Evolutionary conservation across 1,140 invertebrate genomes (phyloP), one percentile per base, ranked within the genome.

Genomic region (Musca domestica): DNA sequence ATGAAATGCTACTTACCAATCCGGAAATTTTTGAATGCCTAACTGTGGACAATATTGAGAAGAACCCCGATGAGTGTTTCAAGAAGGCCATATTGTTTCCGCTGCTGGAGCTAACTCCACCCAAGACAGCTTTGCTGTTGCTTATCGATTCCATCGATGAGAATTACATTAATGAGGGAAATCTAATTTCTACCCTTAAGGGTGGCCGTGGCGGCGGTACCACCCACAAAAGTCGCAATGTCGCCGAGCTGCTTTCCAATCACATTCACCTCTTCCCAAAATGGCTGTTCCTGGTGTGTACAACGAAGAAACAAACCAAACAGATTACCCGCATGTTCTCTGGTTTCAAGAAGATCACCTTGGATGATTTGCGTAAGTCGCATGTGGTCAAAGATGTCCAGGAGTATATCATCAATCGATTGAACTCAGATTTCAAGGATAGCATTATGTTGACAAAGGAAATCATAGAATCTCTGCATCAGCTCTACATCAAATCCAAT

Each of bases 401-500:
- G 78, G 92, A 96, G 74, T 98, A 98, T 76, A 98, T 98, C 67
- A 86, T 98, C 0, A 92, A 92, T 17, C 84, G 95, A 4, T 83
- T 98, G 34, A 95, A 98, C 77, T 89, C 89, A 46, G 93, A 95
- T 74, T 82, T 82, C 46, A 81, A 81, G 65, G 80, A 81, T 49
- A 81, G 76, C 70, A 81, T 81, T n/a, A 80, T 81, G 78, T 63
- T 82, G 23, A 81, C 78, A 51, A 73, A 85, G 41, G 93, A 95
- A 74, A 96, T 95, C 0, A 95, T 95, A 0, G 95, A 97, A 72
- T 96, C 95, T 83, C 83, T 98, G 7, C 97, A 98, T 82, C 95
- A 97, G 74, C 85, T 98, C 7, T 91, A 98, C 75, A 98, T 98
- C 71, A 98, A 98, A 81, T 96, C 94, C 76, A 96, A 98, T 79